These are phyloP conservation scores for Notodonta dromedarius DNA, from an alignment of 2,888 invertebrate genomes.

Conservation along the genomic window DNA sequence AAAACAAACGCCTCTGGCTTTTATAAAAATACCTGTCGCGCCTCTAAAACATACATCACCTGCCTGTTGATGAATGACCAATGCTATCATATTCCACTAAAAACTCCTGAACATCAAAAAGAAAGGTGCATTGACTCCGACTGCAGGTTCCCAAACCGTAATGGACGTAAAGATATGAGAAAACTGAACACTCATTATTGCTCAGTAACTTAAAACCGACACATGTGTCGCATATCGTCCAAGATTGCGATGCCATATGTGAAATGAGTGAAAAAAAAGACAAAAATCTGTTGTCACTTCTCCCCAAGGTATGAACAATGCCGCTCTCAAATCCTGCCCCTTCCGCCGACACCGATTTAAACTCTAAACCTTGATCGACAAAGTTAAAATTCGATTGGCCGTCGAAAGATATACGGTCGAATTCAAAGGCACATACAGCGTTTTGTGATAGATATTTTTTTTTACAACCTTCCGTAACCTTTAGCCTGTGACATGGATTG, in stretches of 20 bases:
- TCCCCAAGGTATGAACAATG: conserved; percentile 82
- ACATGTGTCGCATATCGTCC: conserved; percentile 83
- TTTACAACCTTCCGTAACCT: conserved; percentile 83
- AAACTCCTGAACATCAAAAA: conserved; percentile 73
- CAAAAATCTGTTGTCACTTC: conserved; percentile 82
- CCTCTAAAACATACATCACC: conserved; percentile 56
- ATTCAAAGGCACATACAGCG: conserved; percentile 65
- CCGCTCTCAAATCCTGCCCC: conserved; percentile 54
- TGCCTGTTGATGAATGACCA: conserved; percentile 57
- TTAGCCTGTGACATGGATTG: conserved; percentile 83
- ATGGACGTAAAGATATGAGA: conserved; percentile 72
- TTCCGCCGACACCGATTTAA: conserved; percentile 45
- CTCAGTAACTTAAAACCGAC: conserved; percentile 79
- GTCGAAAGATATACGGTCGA: conserved; percentile 61
- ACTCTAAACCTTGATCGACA: conserved; percentile 48
- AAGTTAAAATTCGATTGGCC: conserved; percentile 46
- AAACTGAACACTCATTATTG: conserved; percentile 79
- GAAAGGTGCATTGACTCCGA: conserved; percentile 63
- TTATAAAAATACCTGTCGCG: conserved; percentile 31
- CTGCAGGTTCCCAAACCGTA: conserved; percentile 56
- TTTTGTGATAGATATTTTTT: conserved; percentile 74
- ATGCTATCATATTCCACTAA: conserved; percentile 65
- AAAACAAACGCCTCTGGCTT: neutral
- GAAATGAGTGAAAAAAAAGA: conserved; percentile 67
- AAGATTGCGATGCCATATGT: conserved; percentile 84